Conservation (phyloP, 1,140 invertebrate genomes). For the Cecropterus lyciades region DNA sequence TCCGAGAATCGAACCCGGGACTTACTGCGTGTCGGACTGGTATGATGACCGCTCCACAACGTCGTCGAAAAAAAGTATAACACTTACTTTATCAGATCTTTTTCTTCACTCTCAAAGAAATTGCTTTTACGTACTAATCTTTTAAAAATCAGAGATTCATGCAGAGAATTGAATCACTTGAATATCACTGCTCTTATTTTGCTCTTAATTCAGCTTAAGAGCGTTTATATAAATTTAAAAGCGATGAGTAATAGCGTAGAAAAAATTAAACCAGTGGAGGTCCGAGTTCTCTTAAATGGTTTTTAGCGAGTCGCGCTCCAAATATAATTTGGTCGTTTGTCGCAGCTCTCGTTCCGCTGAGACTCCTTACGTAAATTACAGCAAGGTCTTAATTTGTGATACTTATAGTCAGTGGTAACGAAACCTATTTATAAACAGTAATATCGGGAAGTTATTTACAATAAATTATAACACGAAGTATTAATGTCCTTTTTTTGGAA, state of each 20-base stretch:
- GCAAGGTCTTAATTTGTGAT: slow-evolving; percentile 15
- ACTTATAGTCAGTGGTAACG: slow-evolving; percentile 4
- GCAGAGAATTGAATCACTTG: no score
- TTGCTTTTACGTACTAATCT: no score
- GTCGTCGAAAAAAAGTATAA: no score
- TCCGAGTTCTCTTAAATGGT: slow-evolving; percentile 20
- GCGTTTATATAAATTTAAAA: slow-evolving; percentile 27
- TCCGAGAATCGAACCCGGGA: no score
- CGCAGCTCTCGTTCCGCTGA: slow-evolving; percentile 18
- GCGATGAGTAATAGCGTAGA: slow-evolving; percentile 17
- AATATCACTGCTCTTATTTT: no score
- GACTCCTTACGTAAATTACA: slow-evolving; percentile 29
- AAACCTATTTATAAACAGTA: not conserved
- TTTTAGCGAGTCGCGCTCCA: slow-evolving; percentile 26
- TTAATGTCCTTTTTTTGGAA: no score
- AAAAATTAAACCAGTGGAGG: slow-evolving; percentile 20
- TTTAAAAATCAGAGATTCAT: not conserved
- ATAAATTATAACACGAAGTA: no score
- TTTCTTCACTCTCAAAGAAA: no score
- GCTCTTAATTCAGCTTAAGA: slow-evolving; percentile 15
- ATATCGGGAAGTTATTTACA: not conserved
- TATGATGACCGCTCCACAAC: no score
- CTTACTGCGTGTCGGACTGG: no score
- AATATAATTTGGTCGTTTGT: slow-evolving; percentile 30
- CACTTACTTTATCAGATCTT: no score